Evolutionary conservation across 2,888 invertebrate species (phyloP), one percentile per base, ranked within the genome.

Genomic region (Cordilura impudica): DNA sequence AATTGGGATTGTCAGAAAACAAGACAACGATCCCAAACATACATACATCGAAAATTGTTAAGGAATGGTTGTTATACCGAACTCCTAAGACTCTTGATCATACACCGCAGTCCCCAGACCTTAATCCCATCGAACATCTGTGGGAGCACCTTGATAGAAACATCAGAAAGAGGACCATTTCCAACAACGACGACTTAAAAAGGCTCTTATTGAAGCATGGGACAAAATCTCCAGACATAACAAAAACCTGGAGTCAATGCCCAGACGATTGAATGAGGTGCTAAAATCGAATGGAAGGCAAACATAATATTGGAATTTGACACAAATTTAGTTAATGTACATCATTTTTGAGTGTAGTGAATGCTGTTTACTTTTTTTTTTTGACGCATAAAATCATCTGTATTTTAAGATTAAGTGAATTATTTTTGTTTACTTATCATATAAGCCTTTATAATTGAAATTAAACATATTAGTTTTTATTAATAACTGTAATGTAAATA

Each of bases 91-190:
- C 2, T 1, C 18, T 58, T 6, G 47, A 69, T 35, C 69, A 69
- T 51, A 47, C 58, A 10, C 58, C n/a, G n/a, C n/a, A n/a, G n/a
- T n/a, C n/a, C n/a, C n/a, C n/a, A n/a, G 67, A 67, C 31, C 56
- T 47, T 23, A 69, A 69, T 69, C 47, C 56, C 8, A 49, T 69
- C 43, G 54, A 66, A 21, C 23, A 66, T 53, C 23, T 66, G 14
- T 53, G 43, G 43, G 49, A 63, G 14, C 16, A 47, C 8, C 47
- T 45, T 2, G 45, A 31, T 12, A 21, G 12, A 19, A 31, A 35
- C 5, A 56, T 56, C 14, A n/a, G n/a, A n/a, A n/a, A n/a, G n/a
- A n/a, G 60, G 16, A 45, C 45, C n/a, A 49, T 53, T 53, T 14
- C 53, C 12, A 53, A 14, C 26, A 54, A 54, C 8, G 54, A 54